These are phyloP conservation scores for Chamaea fasciata DNA, from an alignment of 2,113 vertebrate genomes.

Conservation along the genomic window DNA sequence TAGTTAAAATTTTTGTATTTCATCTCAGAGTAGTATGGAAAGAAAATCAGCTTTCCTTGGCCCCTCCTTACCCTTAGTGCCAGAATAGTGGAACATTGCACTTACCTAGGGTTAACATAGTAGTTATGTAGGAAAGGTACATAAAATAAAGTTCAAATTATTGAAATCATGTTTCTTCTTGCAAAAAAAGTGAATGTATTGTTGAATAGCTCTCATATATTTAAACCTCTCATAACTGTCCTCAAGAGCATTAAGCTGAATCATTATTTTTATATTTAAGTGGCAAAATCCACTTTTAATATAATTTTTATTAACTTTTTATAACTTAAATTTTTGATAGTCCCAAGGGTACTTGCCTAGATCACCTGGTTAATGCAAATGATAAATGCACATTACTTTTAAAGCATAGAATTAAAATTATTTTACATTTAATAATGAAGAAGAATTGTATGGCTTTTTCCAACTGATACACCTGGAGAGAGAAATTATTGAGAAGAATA, in stretches of 20 bases:
- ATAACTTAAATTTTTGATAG: not conserved
- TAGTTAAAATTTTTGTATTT: not conserved
- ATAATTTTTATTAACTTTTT: not conserved
- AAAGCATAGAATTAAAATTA: not conserved
- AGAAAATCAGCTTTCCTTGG: not conserved
- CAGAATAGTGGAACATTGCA: not conserved
- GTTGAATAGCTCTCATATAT: not conserved
- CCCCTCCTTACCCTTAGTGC: not conserved
- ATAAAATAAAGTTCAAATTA: not conserved
- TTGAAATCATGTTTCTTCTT: not conserved
- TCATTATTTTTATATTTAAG: not conserved
- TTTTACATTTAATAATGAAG: not conserved
- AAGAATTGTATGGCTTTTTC: not conserved
- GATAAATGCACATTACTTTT: not conserved
- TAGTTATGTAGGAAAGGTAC: not conserved
- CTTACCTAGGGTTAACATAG: not conserved
- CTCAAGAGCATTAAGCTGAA: not conserved
- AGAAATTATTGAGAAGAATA: not conserved
- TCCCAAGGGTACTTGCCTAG: not conserved
- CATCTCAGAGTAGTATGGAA: not conserved
- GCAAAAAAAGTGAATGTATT: not conserved
- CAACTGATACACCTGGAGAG: not conserved
- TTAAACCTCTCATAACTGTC: not conserved
- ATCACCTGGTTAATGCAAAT: not conserved
- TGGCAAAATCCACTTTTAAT: not conserved